Evolutionary conservation across 1,140 invertebrate genomes (phyloP).

Genomic region (Linepithema humile): DNA sequence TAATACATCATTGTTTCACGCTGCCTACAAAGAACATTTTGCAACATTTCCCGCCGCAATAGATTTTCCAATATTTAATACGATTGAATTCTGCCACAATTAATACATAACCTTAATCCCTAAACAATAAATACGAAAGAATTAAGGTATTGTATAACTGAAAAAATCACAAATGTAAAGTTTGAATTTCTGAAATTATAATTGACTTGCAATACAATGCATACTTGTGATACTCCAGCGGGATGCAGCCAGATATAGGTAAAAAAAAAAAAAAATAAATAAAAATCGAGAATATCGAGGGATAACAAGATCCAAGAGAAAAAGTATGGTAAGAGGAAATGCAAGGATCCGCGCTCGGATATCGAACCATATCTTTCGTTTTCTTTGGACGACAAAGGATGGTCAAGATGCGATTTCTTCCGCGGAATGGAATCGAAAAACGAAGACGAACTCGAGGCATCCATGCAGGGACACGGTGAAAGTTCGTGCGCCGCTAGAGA

Average conservation of each 20-base stretch:
- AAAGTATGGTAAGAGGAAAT: background rate
- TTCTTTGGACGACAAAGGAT: slow-evolving; percentile 20
- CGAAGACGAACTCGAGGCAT: background rate
- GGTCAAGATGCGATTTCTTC: slow-evolving; percentile 16
- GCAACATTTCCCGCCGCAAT: no score
- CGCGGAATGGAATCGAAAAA: background rate
- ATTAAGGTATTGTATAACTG: background rate
- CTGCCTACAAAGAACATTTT: background rate
- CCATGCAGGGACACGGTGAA: background rate
- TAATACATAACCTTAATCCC: background rate
- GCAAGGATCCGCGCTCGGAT: background rate
- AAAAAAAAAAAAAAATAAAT: background rate
- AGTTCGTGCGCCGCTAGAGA: background rate
- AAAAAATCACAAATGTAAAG: background rate
- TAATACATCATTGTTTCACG: background rate
- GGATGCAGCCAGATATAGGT: background rate
- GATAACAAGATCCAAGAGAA: background rate
- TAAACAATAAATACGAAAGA: background rate
- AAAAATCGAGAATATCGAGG: no score
- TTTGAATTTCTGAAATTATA: background rate
- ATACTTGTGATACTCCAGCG: background rate
- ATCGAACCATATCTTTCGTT: slow-evolving; percentile 2
- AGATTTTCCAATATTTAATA: background rate
- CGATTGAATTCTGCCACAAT: background rate
- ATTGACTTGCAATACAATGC: no score